Base-by-base conservation (phyloP, 2,113 vertebrate species). In the Merops nubicus region DNA sequence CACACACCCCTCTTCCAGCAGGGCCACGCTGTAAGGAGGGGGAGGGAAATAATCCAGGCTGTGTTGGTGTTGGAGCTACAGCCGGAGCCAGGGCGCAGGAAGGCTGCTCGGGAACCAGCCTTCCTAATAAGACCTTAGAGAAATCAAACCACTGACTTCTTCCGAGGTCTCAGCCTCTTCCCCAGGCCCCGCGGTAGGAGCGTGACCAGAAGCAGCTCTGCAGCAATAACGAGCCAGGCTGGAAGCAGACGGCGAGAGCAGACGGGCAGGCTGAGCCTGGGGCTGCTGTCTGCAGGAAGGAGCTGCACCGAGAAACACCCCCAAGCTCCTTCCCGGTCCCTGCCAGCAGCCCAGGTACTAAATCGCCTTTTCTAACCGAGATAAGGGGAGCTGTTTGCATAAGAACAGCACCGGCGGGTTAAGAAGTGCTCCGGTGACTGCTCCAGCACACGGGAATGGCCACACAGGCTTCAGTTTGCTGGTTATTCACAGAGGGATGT, bases 1-100 rank as follows among this genome's bases (percentile, higher is more conserved):
- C 22, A 2, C 11, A 0, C 16, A 1, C 0, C 25, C 21, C 33
- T 73, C 50, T 42, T 50, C 48, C 53, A 34, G 8, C 62, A 47
- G 48, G 65, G 38, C 15, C 29, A 54, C 28, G 4, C 20, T 67
- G 15, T n/a, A n/a, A 47, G 45, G 48, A 16, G 22, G 40, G 54
- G 9, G 1, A n/a, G 12, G n/a, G n/a, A 51, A n/a, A 34, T n/a
- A 50, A 19, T 17, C 50, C 42, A 15, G 8, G 40, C 28, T 33
- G 1, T 8, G 20, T 6, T 2, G n/a, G n/a, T n/a, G n/a, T n/a
- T n/a, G n/a, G n/a, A n/a, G n/a, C n/a, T n/a, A 50, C 5, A 80
- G 47, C 60, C 47, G 28, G 15, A 54, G 45, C 53, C 2, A n/a
- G n/a, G n/a, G n/a, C n/a, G 1, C 16, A 20, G 38, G 56, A 38